Evolutionary conservation across 2,113 vertebrate genomes (phyloP).

Genomic region (Ptilonorhynchus violaceus): DNA sequence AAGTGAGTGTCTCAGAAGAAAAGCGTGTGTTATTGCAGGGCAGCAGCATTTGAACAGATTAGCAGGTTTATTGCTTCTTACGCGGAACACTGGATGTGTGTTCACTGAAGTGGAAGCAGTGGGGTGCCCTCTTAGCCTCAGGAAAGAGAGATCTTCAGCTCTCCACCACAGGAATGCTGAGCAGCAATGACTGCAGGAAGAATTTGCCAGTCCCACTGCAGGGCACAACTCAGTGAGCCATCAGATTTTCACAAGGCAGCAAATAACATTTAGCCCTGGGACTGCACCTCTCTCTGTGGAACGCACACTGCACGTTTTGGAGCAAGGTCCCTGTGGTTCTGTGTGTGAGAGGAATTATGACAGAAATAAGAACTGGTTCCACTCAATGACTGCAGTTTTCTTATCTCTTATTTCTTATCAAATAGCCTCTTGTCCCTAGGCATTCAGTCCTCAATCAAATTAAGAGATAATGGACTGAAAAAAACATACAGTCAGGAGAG

Average conservation of each 20-base stretch:
- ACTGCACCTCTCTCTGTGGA: neutral
- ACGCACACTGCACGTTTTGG: fast-evolving
- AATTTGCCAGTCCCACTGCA: neutral
- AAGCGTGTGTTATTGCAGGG: neutral
- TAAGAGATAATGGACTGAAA: neutral
- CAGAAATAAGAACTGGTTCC: neutral
- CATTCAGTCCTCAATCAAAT: neutral
- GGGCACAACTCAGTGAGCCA: neutral
- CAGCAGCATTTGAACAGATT: neutral
- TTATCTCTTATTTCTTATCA: neutral
- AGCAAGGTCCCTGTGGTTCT: neutral
- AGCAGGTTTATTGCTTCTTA: neutral
- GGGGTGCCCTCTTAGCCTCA: neutral
- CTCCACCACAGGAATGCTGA: neutral
- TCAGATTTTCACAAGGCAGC: neutral
- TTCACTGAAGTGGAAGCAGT: neutral
- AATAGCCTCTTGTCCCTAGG: neutral
- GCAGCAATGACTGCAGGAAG: neutral
- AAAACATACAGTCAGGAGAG: neutral
- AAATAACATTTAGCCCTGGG: neutral
- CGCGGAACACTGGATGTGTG: neutral
- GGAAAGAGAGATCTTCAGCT: neutral
- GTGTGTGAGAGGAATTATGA: neutral
- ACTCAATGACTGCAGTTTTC: neutral
- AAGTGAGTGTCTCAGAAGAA: neutral